Evolutionary conservation across 1,140 invertebrate genomes (phyloP).

Genomic region (Ylistrum balloti): DNA sequence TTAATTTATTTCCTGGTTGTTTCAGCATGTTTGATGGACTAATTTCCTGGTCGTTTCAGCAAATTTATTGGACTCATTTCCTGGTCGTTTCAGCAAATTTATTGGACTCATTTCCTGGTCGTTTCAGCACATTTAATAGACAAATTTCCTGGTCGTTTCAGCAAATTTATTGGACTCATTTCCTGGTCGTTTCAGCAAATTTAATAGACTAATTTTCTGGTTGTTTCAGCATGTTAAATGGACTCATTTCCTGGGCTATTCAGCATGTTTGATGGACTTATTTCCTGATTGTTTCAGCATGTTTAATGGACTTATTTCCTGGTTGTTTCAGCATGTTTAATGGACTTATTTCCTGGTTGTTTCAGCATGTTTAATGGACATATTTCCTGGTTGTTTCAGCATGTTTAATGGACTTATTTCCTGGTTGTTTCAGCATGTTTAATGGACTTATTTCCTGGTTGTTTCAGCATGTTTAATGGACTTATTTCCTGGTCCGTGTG

Average conservation of each 20-base stretch:
- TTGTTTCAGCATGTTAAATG: neutral
- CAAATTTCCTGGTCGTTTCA: neutral
- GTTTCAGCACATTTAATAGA: neutral
- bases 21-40: neutral
- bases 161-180: neutral
- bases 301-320: neutral
- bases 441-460: no score
- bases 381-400: neutral
- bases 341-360: neutral
- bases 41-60: neutral
- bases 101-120: neutral
- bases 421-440: neutral
- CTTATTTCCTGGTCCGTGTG: conserved; percentile 1
- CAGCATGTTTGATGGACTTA: neutral
- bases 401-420: neutral
- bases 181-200: neutral
- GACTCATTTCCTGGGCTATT: neutral
- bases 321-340: neutral
- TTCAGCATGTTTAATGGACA: neutral
- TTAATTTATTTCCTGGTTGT: neutral
- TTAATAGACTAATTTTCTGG: neutral
- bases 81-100: neutral
- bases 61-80: neutral
- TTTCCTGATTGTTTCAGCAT: neutral
- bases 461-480: neutral